Conservation (phyloP, 2,797 vertebrate genomes). For the Sebastes alutus region DNA sequence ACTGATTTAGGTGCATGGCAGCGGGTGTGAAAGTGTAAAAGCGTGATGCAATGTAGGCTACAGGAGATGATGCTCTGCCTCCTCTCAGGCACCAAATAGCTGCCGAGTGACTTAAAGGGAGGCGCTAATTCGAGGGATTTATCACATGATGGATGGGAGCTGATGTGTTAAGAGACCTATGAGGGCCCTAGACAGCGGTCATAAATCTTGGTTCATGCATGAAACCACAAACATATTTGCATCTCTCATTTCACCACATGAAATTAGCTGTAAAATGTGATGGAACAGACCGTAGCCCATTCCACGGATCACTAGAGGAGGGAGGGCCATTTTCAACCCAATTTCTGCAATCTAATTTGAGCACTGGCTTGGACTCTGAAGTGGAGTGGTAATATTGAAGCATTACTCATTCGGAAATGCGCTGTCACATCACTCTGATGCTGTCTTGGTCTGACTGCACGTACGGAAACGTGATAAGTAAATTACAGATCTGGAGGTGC, state of each 20-base stretch:
- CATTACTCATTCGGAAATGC: slow-evolving; percentile 49
- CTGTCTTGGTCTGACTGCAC: not conserved
- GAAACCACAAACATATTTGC: slow-evolving; percentile 74
- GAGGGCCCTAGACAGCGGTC: slow-evolving; percentile 55
- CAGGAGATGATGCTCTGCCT: slow-evolving; percentile 24
- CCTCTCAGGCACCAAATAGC: slow-evolving; percentile 64
- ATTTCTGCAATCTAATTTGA: slow-evolving; percentile 55
- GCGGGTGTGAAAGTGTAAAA: slow-evolving; percentile 27
- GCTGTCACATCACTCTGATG: slow-evolving; percentile 17
- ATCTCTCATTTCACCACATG: slow-evolving; percentile 57
- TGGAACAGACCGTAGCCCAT: slow-evolving; percentile 55
- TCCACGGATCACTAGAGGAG: slow-evolving; percentile 50
- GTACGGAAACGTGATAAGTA: slow-evolving; percentile 6
- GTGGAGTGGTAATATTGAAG: slow-evolving; percentile 38
- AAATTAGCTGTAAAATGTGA: slow-evolving; percentile 73
- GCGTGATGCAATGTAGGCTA: not conserved
- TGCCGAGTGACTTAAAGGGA: slow-evolving; percentile 61
- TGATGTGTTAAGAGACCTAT: slow-evolving; percentile 68
- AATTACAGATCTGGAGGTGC: slow-evolving; percentile 22
- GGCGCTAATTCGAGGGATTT: slow-evolving; percentile 66
- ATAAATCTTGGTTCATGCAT: slow-evolving; percentile 77
- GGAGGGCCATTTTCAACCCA: slow-evolving; percentile 52
- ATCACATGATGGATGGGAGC: slow-evolving; percentile 72
- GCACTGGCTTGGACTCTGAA: slow-evolving; percentile 25
- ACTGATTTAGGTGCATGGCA: slow-evolving; percentile 23